Base-by-base conservation (phyloP, 2,797 vertebrate species). In the Falco columbarius region DNA sequence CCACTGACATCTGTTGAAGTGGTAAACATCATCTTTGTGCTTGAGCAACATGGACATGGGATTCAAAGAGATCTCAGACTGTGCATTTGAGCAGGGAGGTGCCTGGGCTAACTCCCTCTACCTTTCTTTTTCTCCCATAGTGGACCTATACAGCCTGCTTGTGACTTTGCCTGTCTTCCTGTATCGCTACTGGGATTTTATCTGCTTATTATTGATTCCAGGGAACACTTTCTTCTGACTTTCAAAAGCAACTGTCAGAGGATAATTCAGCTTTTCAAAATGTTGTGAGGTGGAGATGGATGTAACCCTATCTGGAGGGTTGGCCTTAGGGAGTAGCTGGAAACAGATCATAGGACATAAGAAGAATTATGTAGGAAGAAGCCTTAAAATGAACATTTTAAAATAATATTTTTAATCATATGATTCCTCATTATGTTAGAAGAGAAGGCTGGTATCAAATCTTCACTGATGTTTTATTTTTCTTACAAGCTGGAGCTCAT, bases 71-170 rank as follows among this genome's bases (percentile, higher is more conserved):
- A 52, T 32, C 40, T 88, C 68, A 79, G 34, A 6, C 18, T 11
- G 8, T 10, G 12, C 24, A 46, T 70, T 65, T 68, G 46, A 58
- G n/a, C 51, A 61, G 24, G 34, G 51, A 75, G 56, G 20, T 36
- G 7, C 55, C 47, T 47, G 7, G 52, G 23, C 0, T 0, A 68
- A 22, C 19, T 68, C 13, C 18, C 14, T 62, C 20, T 58, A 1
- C 10, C 8, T 67, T 76, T 44, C 17, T 46, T 63, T 92, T 71
- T 32, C 49, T 62, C n/a, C 32, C 40, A 21, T 4, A 75, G 19
- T 13, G 22, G 20, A n/a, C 18, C 15, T 49, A 12, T 40, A 24
- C 32, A 71, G 7, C n/a, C 23, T 74, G 30, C 21, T 90, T 17
- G 17, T 16, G 11, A 36, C 32, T 83, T 49, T 72, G 42, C 10